phyloP scores from a whole-genome alignment of 2,888 invertebrate species.

The Stegophylla sp. region DNA sequence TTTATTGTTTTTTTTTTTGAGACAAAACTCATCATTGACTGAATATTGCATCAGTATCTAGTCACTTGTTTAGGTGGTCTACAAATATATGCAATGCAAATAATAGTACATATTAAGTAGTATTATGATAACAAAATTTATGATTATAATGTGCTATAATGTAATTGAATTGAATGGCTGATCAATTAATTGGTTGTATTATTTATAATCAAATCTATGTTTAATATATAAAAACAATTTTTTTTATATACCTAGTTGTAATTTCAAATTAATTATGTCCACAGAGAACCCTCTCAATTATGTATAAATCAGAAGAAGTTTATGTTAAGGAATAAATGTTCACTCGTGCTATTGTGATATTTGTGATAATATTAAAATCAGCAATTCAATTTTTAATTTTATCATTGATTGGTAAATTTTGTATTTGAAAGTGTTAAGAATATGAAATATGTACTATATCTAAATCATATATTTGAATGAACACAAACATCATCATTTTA shows the following conservation, averaged over 20 bases:
- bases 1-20: too few species aligned
- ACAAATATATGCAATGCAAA: conserved; percentile 42
- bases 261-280: conserved; percentile 22
- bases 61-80: conserved; percentile 49
- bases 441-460: not conserved
- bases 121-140: conserved; percentile 17
- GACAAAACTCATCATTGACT: conserved; percentile 44
- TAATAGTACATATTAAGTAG: conserved; percentile 27
- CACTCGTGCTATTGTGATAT: conserved; percentile 42
- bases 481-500: not conserved
- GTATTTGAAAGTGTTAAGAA: conserved; percentile 31
- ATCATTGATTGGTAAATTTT: conserved; percentile 32
- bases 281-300: not conserved
- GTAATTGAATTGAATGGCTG: conserved; percentile 45
- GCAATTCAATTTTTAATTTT: conserved; percentile 40
- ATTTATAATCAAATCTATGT: conserved; percentile 37
- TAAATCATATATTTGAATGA: conserved; percentile 1
- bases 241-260: conserved; percentile 29
- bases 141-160: conserved; percentile 45
- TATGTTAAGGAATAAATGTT: conserved; percentile 22
- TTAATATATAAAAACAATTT: conserved; percentile 26
- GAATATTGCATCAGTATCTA: conserved; percentile 51
- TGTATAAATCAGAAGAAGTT: not conserved
- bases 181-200: conserved; percentile 38
- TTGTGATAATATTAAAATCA: conserved; percentile 36